Evolutionary conservation across 2,797 vertebrate species (phyloP).

Genomic region (Dendrocincla fuliginosa): DNA sequence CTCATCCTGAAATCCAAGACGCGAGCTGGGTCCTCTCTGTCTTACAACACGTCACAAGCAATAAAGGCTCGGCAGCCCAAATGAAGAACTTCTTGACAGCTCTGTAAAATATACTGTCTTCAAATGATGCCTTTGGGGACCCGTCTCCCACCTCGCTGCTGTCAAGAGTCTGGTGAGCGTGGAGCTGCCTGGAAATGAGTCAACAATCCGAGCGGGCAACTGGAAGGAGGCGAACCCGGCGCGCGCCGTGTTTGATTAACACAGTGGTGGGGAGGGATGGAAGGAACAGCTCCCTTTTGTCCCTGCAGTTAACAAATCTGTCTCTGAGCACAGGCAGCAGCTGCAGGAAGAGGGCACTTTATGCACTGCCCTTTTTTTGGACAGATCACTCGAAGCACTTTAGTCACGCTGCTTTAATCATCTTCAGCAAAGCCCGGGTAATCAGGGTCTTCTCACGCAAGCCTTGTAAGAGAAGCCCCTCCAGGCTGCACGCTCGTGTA

Average conservation of each 20-base stretch:
- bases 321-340: constrained; percentile 37
- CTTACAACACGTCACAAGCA: constrained; percentile 22
- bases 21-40: constrained; percentile 26
- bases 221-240: constrained; percentile 16
- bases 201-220: constrained; percentile 27
- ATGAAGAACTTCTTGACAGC: constrained; percentile 66
- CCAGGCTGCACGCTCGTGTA: constrained; percentile 16
- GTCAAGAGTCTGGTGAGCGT: constrained; percentile 34
- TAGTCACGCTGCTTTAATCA: constrained; percentile 51
- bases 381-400: constrained; percentile 43
- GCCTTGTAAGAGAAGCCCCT: constrained; percentile 12
- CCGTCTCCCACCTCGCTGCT: constrained; percentile 46
- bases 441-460: constrained; percentile 32
- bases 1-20: constrained; percentile 37
- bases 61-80: constrained; percentile 55
- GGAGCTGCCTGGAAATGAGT: constrained; percentile 56
- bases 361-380: background rate
- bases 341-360: constrained; percentile 61
- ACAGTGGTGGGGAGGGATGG: background rate
- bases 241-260: background rate
- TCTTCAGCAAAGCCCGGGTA: constrained; percentile 5
- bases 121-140: constrained; percentile 55
- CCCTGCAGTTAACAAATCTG: constrained; percentile 25
- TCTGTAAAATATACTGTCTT: constrained; percentile 58
- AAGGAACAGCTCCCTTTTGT: constrained; percentile 35